Evolutionary conservation across 1,140 invertebrate species (phyloP), one percentile per base, ranked within the genome.

Genomic region (Ericerus pela): DNA sequence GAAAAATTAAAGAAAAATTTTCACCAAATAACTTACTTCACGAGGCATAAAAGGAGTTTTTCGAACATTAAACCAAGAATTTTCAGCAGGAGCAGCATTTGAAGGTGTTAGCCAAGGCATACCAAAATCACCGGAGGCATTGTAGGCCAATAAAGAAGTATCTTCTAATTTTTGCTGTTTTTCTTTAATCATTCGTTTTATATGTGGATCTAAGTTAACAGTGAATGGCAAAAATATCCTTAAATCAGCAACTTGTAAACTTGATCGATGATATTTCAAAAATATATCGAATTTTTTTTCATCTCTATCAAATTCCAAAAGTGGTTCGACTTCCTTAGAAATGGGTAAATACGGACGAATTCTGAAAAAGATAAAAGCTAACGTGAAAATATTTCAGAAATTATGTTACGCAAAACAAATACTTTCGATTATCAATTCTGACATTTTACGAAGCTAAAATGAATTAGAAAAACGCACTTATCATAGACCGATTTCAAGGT

Each of bases 171-270:
- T 58, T 51, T 58, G 54, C 31, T 55, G 51, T 31, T 58, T 71
- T 87, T 86, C 88, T 80, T 92, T 91, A 33, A 96, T 91, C 27
- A 92, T 85, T 73, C 96, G 96, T 63, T 91, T 85, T 18, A 97
- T 80, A 65, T 93, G 96, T 0, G 93, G 94, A 75, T 97, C 93
- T 16, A 96, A 71, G 70, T 96, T 96, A 56, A 96, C 96, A 12
- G 92, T 96, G 65, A 96, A 96, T 0, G 93, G 93, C 51, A 96
- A 70, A 67, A 96, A 96, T 62, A 95, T 86, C 67, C 92, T 91
- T 64, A 97, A 76, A 68, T 96, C 91, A 53, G 82, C 83, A 8
- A 88, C 78, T 5, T 86, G 74, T 30, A 90, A 71, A 68, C 84
- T 81, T 0, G 79, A 77, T 59, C 86, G 81, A 69, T 93, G 89